A percentile compares a stretch with the other conserved stretches of the same genome.
phyloP scores from a whole-genome alignment of 2,888 invertebrate species.

The Callyntrura guangdongensis region DNA sequence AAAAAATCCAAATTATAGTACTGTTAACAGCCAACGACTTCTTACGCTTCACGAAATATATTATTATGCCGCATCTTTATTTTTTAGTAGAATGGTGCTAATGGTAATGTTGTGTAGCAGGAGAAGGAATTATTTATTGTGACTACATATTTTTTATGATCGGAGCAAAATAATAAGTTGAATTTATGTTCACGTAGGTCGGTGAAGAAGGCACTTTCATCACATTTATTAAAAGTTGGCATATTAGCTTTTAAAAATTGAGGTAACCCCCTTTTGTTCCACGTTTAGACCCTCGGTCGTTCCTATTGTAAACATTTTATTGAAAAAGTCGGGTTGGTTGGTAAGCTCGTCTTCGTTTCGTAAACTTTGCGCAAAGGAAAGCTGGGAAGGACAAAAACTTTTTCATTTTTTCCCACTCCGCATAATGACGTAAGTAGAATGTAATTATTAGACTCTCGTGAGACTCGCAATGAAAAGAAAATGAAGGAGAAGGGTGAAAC shows the following conservation, averaged over 20 bases:
- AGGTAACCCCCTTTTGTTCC: conserved; percentile 39
- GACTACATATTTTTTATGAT: conserved; percentile 56
- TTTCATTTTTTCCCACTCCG: conserved; percentile 11
- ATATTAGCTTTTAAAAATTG: conserved; percentile 46
- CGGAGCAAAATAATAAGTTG: conserved; percentile 13
- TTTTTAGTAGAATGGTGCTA: background rate
- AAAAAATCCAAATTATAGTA: conserved; percentile 45
- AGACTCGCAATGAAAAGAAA: background rate
- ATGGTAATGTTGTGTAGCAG: background rate
- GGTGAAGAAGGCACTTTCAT: background rate
- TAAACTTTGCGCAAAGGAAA: conserved; percentile 46
- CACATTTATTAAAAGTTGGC: conserved; percentile 46
- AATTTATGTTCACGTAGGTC: conserved; percentile 48
- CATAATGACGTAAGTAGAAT: conserved; percentile 59
- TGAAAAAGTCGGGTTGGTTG: conserved; percentile 45
- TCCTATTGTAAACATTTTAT: background rate
- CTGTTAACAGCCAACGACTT: conserved; percentile 23
- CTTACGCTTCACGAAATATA: conserved; percentile 7
- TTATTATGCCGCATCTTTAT: background rate
- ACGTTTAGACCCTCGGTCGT: conserved; percentile 16
- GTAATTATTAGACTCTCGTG: conserved; percentile 71
- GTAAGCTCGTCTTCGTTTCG: conserved; percentile 69
- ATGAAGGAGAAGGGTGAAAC: background rate
- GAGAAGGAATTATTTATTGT: conserved; percentile 62
- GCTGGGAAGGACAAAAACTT: conserved; percentile 50